These are phyloP conservation scores for Chloropsis hardwickii DNA, from an alignment of 2,113 vertebrate species.

Conservation along the genomic window DNA sequence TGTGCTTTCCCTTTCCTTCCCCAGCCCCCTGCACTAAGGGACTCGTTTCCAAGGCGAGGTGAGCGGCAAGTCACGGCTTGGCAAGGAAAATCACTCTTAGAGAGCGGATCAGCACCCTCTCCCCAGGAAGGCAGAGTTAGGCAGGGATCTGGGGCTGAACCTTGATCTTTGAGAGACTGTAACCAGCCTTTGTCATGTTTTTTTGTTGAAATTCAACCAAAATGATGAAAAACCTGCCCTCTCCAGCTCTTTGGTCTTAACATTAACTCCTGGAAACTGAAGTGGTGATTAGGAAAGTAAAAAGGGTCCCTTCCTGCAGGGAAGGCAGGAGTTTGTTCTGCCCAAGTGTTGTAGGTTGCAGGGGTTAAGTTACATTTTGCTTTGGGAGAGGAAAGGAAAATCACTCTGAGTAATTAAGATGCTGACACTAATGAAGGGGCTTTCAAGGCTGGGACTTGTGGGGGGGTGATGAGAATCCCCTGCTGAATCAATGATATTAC, in stretches of 20 bases:
- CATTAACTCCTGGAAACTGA: neutral
- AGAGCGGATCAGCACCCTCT: neutral
- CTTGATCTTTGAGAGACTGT: neutral
- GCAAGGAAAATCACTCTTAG: neutral
- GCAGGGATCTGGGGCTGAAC: neutral
- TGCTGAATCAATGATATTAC: neutral
- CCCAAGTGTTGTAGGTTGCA: rapidly evolving
- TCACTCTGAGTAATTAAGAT: constrained; percentile 36
- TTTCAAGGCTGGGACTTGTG: neutral
- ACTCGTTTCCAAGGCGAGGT: neutral
- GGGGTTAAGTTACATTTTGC: constrained; percentile 1
- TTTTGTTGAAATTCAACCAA: neutral
- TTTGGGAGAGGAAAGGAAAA: constrained; percentile 34
- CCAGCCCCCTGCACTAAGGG: neutral
- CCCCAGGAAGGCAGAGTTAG: neutral
- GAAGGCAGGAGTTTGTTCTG: neutral
- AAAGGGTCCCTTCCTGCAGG: neutral
- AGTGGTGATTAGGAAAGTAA: neutral
- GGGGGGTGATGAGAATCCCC: neutral
- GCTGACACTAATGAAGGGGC: neutral
- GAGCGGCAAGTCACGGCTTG: neutral
- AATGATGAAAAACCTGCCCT: neutral
- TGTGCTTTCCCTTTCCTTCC: neutral
- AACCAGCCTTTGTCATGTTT: neutral
- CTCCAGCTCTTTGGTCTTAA: neutral